A percentile compares a stretch with the other conserved stretches of the same genome.
Evolutionary conservation across 92 coral and sea anemone species (phyloP).

Genomic region (Actinernus sp.): DNA sequence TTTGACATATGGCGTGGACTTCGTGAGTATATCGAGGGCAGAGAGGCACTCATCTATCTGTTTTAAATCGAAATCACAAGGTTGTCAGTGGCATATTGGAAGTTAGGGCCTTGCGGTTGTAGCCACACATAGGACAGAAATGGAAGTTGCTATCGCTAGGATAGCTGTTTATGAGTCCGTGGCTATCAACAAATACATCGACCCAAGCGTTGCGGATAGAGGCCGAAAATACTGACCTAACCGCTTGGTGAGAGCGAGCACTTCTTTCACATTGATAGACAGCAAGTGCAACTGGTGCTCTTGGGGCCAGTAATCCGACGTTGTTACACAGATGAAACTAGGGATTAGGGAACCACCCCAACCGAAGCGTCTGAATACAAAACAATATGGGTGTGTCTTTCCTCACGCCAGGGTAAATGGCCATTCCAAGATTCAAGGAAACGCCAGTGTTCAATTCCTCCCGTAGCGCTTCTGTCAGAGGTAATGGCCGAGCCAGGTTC

Average conservation of each 20-base stretch:
- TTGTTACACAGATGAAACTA: background rate
- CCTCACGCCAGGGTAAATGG: background rate
- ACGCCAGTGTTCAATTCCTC: background rate
- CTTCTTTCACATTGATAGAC: too few species aligned
- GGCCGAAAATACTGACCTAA: too few species aligned
- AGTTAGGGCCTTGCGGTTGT: background rate
- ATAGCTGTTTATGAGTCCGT: background rate
- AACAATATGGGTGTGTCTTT: background rate
- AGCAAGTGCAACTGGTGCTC: background rate
- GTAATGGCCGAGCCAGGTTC: background rate
- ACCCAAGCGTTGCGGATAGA: background rate
- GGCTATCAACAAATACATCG: background rate
- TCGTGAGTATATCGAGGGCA: background rate
- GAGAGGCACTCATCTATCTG: background rate
- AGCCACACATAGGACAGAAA: background rate
- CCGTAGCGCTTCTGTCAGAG: background rate
- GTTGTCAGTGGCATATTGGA: background rate
- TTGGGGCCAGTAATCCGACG: background rate
- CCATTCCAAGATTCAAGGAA: background rate
- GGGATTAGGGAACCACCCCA: background rate
- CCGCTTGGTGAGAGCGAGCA: background rate
- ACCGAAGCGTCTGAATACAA: background rate
- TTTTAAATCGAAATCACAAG: background rate
- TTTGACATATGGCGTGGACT: background rate
- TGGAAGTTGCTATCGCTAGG: background rate